Conservation (phyloP, 2,797 vertebrate genomes). For the Hyperoplus lanceolatus region DNA sequence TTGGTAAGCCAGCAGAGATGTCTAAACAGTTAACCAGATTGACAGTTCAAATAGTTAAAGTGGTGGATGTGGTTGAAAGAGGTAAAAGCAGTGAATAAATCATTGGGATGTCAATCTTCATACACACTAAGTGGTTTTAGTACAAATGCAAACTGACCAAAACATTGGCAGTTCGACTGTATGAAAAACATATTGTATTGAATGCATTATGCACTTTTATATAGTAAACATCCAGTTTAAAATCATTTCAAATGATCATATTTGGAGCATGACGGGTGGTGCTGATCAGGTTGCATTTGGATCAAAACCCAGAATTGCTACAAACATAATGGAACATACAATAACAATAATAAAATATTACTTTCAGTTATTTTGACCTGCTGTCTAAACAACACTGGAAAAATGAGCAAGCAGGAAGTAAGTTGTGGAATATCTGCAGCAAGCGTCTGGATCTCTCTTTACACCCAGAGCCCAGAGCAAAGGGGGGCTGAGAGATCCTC, state of each 20-base stretch:
- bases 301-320: not conserved
- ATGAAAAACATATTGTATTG: not conserved
- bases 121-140: not conserved
- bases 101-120: not conserved
- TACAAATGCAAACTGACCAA: not conserved
- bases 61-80: not conserved
- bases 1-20: not conserved
- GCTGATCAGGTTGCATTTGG: not conserved
- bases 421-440: not conserved
- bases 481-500: constrained; percentile 33
- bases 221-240: not conserved
- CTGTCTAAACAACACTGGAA: constrained; percentile 3
- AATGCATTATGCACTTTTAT: not conserved
- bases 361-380: constrained; percentile 15
- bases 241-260: not conserved
- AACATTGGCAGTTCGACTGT: not conserved
- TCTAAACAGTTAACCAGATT: not conserved
- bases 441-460: constrained; percentile 58
- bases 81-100: not conserved
- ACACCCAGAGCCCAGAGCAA: constrained; percentile 15
- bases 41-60: not conserved
- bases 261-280: not conserved
- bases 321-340: not conserved
- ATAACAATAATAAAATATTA: not conserved
- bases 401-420: constrained; percentile 35